Percentiles rank a stretch among this genome's conserved stretches.
phyloP scores from a whole-genome alignment of 2,888 invertebrate genomes.

The Drosophila prolongata region DNA sequence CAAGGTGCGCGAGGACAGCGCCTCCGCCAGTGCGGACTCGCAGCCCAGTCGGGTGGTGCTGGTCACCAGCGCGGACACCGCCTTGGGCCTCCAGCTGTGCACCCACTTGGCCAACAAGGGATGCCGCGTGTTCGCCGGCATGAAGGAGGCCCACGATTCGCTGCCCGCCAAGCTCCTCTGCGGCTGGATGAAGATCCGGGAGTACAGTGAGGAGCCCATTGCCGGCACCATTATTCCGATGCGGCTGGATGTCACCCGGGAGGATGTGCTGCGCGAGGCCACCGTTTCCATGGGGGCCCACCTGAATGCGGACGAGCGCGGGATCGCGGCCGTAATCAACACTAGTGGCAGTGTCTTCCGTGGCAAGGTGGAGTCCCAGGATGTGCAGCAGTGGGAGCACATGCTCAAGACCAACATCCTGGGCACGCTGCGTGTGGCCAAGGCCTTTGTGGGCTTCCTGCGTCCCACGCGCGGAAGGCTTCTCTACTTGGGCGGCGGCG shows the following conservation, averaged over 20 bases:
- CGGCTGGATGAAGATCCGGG: slow-evolving; percentile 87
- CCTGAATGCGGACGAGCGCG: slow-evolving; percentile 93
- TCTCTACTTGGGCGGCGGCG: slow-evolving; percentile 87
- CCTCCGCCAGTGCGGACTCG: slow-evolving; percentile 80
- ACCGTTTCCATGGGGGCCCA: slow-evolving; percentile 91
- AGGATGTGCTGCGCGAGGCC: slow-evolving; percentile 92
- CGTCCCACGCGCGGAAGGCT: slow-evolving; percentile 88
- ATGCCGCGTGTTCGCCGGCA: slow-evolving; percentile 92
- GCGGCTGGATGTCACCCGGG: slow-evolving; percentile 91
- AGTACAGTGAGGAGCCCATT: slow-evolving; percentile 84
- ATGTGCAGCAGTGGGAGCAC: slow-evolving; percentile 87
- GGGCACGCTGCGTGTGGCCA: slow-evolving; percentile 89
- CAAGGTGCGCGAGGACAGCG: slow-evolving; percentile 88
- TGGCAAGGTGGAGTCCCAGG: slow-evolving; percentile 89
- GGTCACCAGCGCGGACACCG: slow-evolving; percentile 92
- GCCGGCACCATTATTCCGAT: slow-evolving; percentile 88
- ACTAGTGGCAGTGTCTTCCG: slow-evolving; percentile 91
- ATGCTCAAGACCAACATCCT: slow-evolving; percentile 90
- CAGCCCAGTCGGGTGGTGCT: slow-evolving; percentile 89
- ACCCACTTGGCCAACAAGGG: slow-evolving; percentile 90
- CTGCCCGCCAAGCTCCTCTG: slow-evolving; percentile 87
- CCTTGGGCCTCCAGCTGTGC: slow-evolving; percentile 91
- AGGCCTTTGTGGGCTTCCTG: slow-evolving; percentile 90
- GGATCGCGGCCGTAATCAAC: slow-evolving; percentile 92
- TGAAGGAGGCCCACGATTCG: slow-evolving; percentile 86